Evolutionary conservation across 2,888 invertebrate species (phyloP).

Genomic region (Tetranychus piercei): DNA sequence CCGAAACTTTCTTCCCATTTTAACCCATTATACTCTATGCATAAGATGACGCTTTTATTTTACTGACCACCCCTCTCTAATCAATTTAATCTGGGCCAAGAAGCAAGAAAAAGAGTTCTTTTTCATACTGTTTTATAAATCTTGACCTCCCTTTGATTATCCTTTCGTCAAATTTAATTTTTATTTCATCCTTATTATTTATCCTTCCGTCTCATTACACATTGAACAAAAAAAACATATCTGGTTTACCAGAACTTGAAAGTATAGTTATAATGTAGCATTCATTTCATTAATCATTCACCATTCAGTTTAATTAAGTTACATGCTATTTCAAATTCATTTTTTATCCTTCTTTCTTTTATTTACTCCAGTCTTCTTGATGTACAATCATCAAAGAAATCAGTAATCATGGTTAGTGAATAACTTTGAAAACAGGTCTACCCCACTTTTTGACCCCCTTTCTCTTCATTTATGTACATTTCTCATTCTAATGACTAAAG

Average conservation of each 20-base stretch:
- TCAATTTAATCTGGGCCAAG: background rate
- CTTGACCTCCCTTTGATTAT: background rate
- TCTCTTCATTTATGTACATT: background rate
- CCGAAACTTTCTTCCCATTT: background rate
- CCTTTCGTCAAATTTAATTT: background rate
- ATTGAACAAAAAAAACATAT: background rate
- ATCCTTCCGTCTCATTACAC: background rate
- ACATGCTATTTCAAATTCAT: background rate
- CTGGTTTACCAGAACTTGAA: background rate
- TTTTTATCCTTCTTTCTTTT: background rate
- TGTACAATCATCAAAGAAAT: background rate
- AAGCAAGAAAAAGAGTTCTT: too few relatives aligned
- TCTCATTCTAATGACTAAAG: background rate
- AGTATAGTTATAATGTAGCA: background rate
- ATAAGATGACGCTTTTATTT: background rate
- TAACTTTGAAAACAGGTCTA: background rate
- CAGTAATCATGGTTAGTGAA: background rate
- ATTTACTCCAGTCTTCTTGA: background rate
- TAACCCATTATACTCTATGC: background rate
- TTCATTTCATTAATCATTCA: background rate
- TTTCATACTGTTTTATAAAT: background rate
- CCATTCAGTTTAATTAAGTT: background rate
- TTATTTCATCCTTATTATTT: background rate
- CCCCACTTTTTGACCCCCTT: background rate
- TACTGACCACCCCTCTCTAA: background rate